Evolutionary conservation across 2,888 invertebrate genomes (phyloP), one percentile per base, ranked within the genome.

Genomic region (Leucozona laternaria): DNA sequence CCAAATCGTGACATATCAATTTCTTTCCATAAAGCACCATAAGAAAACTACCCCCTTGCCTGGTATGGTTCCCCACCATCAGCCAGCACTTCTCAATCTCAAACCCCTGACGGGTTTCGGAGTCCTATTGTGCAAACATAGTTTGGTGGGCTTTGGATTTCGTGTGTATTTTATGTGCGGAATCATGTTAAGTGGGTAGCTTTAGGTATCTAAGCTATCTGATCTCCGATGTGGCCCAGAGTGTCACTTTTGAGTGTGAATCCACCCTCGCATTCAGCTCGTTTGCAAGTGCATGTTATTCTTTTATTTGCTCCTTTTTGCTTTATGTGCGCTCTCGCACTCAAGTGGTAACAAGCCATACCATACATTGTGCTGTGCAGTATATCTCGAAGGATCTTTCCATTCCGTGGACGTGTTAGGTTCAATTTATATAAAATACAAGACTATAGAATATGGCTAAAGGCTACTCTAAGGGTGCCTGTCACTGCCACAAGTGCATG

Each of bases 1-100:
- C 72, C 87, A 79, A 86, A 79, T 87, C 87, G 87, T 87, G 87
- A 87, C 87, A 87, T 87, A 87, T 87, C 87, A 87, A 87, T 87
- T 82, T 83, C 83, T 87, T 79, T 50, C 66, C 68, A 62, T 57
- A 68, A 81, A 64, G 25, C 50, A 62, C 31, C 25, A 31, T 31
- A 55, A 70, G 64, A 75, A 72, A 84, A 70, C 75, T 79, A 79
- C 60, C 83, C 73, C 71, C 48, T 45, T 50, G 4, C 15, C 25
- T 31, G 7, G 8, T 31, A 0, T 6, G 31, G 4, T 31, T 31
- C 28, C 6, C 28, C 28, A 28, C 6, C n/a, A n/a, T n/a, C n/a
- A n/a, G n/a, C n/a, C n/a, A n/a, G n/a, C 28, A 28, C 28, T 28
- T 28, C 28, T 31, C 8, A 58, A 20, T 34, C 20, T 43, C 31